These are phyloP conservation scores for Drosophila infuscata DNA, from an alignment of 2,888 invertebrate species.

Conservation along the genomic window DNA sequence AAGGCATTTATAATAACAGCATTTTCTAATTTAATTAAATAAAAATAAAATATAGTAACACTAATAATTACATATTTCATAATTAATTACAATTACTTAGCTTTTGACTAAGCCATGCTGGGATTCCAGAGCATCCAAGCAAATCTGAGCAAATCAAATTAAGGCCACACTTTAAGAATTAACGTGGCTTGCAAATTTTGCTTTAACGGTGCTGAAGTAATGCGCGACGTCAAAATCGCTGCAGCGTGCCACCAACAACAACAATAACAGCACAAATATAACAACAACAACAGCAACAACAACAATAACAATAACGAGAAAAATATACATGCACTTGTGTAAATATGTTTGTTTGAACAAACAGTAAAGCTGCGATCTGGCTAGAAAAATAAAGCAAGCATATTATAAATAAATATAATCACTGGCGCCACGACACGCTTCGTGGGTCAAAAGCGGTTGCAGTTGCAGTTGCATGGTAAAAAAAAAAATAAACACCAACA, in stretches of 20 bases:
- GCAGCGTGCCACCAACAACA: slow-evolving; percentile 67
- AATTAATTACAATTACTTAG: not conserved
- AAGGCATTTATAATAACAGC: not conserved
- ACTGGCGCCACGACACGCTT: slow-evolving; percentile 80
- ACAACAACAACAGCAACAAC: slow-evolving; percentile 21
- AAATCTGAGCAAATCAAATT: slow-evolving; percentile 75
- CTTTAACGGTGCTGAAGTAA: slow-evolving; percentile 80
- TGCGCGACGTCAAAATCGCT: slow-evolving; percentile 72
- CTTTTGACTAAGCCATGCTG: not conserved
- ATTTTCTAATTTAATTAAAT: not conserved
- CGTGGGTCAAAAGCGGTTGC: slow-evolving; percentile 80
- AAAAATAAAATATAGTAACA: not conserved
- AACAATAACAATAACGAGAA: slow-evolving; percentile 29
- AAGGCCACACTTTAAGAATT: slow-evolving; percentile 78
- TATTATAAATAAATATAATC: slow-evolving; percentile 79
- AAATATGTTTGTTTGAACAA: slow-evolving; percentile 15
- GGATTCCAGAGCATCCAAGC: slow-evolving; percentile 48
- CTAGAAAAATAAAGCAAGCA: slow-evolving; percentile 64
- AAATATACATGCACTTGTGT: slow-evolving; percentile 4
- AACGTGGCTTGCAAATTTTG: slow-evolving; percentile 78
- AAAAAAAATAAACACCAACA: slow-evolving; percentile 5
- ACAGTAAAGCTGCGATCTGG: slow-evolving; percentile 65
- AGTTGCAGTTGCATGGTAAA: slow-evolving; percentile 64
- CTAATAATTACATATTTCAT: not conserved
- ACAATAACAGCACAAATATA: slow-evolving; percentile 7